Percentiles rank a stretch among this genome's conserved stretches.
phyloP scores from a whole-genome alignment of 2,113 vertebrate genomes.

The Rhinolophus sinicus region DNA sequence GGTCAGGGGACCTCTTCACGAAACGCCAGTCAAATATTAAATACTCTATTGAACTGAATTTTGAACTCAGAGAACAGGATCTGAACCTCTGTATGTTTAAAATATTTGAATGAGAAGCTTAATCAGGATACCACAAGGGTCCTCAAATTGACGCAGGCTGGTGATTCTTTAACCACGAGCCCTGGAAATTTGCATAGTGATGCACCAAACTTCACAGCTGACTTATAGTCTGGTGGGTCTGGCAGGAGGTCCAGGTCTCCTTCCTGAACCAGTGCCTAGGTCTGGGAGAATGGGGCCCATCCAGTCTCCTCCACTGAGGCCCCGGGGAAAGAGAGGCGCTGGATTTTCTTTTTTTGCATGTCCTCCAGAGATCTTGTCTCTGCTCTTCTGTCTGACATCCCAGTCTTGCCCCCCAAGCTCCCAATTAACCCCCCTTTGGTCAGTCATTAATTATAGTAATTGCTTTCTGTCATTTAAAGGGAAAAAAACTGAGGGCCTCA shows the following conservation, averaged over 20 bases:
- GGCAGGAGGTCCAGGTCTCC: not conserved
- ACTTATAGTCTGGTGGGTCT: not conserved
- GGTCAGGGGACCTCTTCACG: not conserved
- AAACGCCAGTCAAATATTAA: not conserved
- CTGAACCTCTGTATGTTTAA: not conserved
- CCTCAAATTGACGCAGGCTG: not conserved
- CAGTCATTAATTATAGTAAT: not conserved
- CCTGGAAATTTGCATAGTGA: not conserved
- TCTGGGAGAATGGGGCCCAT: rapidly evolving
- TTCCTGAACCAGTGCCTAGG: not conserved
- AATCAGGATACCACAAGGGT: not conserved
- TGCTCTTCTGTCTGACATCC: not conserved
- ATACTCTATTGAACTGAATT: not conserved
- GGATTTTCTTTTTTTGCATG: not conserved
- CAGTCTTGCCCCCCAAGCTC: not conserved
- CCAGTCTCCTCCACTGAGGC: not conserved
- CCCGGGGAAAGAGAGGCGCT: not conserved
- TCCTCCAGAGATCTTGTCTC: not conserved
- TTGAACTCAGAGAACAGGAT: not conserved
- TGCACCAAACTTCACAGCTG: not conserved
- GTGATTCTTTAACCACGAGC: not conserved
- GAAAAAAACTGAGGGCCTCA: not conserved
- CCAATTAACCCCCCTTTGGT: not conserved
- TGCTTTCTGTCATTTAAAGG: not conserved
- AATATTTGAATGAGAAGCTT: not conserved